Percentiles rank a stretch among this genome's conserved stretches.
phyloP scores from a whole-genome alignment of 2,888 invertebrate genomes.

The Conomelus anceps region DNA sequence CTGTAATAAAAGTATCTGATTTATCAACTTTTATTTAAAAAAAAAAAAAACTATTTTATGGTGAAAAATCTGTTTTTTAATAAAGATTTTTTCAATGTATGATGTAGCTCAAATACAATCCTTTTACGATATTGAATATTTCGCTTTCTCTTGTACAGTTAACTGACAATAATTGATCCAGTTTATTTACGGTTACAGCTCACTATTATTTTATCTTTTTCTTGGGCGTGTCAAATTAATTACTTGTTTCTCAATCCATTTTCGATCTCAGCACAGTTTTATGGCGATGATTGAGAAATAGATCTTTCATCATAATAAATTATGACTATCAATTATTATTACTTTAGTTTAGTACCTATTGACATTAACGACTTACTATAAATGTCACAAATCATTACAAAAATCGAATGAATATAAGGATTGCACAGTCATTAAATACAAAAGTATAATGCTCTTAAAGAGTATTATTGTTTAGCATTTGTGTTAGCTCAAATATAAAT shows the following conservation, averaged over 20 bases:
- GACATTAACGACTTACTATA: not conserved
- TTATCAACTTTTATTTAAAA: no score
- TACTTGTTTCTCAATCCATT: not conserved
- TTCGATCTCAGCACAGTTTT: not conserved
- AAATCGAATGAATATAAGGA: no score
- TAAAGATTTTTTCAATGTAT: no score
- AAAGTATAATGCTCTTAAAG: no score
- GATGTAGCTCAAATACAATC: not conserved
- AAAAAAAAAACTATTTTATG: no score
- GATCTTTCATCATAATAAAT: not conserved
- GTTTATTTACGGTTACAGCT: not conserved
- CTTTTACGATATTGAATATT: not conserved
- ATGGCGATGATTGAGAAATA: not conserved
- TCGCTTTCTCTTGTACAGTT: not conserved
- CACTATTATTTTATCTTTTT: not conserved
- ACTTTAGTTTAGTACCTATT: not conserved
- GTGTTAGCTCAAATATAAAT: no score
- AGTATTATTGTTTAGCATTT: no score
- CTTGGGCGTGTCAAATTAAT: not conserved
- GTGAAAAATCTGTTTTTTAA: no score
- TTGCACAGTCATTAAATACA: no score
- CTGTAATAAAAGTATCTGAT: no score
- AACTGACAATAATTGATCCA: not conserved
- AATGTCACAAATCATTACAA: not conserved
- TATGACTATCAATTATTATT: not conserved